Base-by-base conservation (phyloP, 2,888 invertebrate species). In the Scotopteryx bipunctaria region DNA sequence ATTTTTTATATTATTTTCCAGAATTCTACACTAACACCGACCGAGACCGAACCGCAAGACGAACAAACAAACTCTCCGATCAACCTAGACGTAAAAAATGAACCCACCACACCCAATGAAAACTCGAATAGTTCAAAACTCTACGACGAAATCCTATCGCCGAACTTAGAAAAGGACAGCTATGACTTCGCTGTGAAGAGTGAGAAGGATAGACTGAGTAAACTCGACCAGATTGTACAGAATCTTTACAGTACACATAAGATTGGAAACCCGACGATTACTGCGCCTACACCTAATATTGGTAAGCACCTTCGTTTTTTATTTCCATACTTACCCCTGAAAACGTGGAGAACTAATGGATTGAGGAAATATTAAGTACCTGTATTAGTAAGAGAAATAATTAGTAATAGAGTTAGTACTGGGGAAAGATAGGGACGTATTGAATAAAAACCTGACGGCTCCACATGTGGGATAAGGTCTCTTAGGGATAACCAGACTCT, bases 181-280 rank as follows among this genome's bases (percentile, higher is more conserved):
- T 32, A 63, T 6, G 76, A 80, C 33, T 71, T 69, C 17, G 59
- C 73, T 17, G 60, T 51, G 5, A 76, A 69, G 46, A 78, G 57
- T 44, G 86, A 86, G 49, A 86, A 80, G 55, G 87, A 89, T 32
- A 80, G 86, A 73, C 65, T 90, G 16, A 90, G 89, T 57, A 90
- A 87, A 63, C 55, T 90, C 42, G 90, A 90, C 33, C 88, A 88
- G 60, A 90, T 90, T 3, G 89, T 90, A 0, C 86, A 89, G 70
- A 90, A 89, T 56, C 58, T 90, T 56, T 89, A 89, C 29, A 89
- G 84, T 45, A 86, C 86, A 5, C 89, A 87, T 55, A 83, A 85
- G 62, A 82, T 87, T 61, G 82, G 83, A 0, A 83, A 68, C 43
- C 80, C 83, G 1, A 61, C 74, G 0, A 59, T 69, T 1, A 57